Evolutionary conservation across 2,888 invertebrate species (phyloP), one percentile per base, ranked within the genome.

Genomic region (Venusia cambrica): DNA sequence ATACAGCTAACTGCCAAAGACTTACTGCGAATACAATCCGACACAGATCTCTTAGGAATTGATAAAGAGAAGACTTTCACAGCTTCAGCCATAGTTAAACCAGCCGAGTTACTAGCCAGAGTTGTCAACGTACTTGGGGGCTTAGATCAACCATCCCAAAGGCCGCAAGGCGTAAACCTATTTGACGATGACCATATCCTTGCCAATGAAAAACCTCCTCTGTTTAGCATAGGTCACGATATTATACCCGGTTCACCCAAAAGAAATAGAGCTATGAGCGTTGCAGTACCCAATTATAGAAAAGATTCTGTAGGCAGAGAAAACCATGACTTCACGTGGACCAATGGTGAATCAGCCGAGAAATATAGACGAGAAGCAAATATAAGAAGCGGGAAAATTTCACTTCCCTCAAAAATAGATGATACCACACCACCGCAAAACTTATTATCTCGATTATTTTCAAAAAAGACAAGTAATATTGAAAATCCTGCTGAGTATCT

Each of bases 51-150:
- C 21, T 89, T 91, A 38, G 90, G 91, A 19, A 94, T 95, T 46
- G 94, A 96, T 66, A 92, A 92, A 57, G 92, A 92, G 49, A 92
- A 91, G 43, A 95, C 95, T 0, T 94, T 94, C 61, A 90, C 91
- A 8, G 89, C 91, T 1, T 90, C 91, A 42, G 92, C 92, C 4
- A 89, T 93, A 47, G 89, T 94, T 0, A 92, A 93, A 57, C 94
- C 94, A 3, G 92, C 92, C 3, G 93, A 94, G 60, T 67, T 96
- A 1, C 67, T 95, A 32, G 92, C 93, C 0, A 90, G 93, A 64
- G 91, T 96, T 20, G 94, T 94, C 0, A 92, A 93, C 54, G 93
- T 94, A 5, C 72, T 95, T 36, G 94, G 94, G 9, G 91, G 88
- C 2, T 83, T 90, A 4, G 85, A 89, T 21, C 77, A 76, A 19